Evolutionary conservation across 2,113 vertebrate genomes (phyloP).

Genomic region (Rhadina sibilatrix): DNA sequence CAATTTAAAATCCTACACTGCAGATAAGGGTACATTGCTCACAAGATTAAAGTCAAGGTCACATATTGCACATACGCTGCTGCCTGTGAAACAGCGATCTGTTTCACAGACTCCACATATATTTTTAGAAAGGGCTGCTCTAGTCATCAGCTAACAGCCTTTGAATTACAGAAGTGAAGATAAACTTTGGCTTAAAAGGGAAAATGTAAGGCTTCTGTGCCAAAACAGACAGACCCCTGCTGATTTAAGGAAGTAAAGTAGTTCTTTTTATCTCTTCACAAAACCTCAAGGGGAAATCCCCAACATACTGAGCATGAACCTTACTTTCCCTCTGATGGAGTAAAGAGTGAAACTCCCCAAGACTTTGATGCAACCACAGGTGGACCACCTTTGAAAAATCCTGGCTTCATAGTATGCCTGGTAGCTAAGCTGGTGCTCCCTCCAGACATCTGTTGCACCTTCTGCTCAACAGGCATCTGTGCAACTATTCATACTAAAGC

Average conservation of each 20-base stretch:
- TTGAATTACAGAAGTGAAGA: neutral
- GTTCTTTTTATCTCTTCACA: neutral
- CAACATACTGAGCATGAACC: neutral
- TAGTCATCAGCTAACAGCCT: neutral
- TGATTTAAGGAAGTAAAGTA: neutral
- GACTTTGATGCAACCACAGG: neutral
- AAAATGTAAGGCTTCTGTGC: neutral
- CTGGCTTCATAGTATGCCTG: neutral
- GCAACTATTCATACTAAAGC: neutral
- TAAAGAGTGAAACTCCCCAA: neutral
- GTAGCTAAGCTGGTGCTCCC: neutral
- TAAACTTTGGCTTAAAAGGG: slow-evolving; percentile 17
- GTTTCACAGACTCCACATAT: neutral
- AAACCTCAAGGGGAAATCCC: neutral
- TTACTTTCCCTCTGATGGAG: neutral
- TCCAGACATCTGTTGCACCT: neutral
- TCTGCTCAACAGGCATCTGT: neutral
- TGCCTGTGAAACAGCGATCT: slow-evolving; percentile 15
- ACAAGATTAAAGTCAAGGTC: slow-evolving; percentile 56
- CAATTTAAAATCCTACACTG: slow-evolving; percentile 1
- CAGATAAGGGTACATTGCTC: neutral
- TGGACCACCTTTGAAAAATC: neutral
- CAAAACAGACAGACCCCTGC: neutral
- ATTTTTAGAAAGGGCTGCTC: slow-evolving; percentile 51
- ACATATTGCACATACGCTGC: neutral